Conservation (phyloP, 2,888 invertebrate species). For the Morpho deidamia region DNA sequence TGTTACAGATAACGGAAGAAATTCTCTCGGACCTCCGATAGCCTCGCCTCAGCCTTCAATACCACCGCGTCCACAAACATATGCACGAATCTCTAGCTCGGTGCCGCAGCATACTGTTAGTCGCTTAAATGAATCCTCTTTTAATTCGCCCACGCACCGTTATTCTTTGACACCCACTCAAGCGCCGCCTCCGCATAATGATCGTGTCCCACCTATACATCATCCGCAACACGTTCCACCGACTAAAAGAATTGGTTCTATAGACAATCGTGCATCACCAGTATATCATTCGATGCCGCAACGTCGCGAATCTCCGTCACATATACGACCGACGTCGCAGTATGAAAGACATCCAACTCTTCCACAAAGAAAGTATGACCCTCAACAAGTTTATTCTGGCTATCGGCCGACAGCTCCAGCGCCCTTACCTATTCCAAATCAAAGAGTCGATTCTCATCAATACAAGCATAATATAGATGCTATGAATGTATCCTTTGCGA, state of each 20-base stretch:
- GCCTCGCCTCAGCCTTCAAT: conserved; percentile 57
- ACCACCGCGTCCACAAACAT: conserved; percentile 59
- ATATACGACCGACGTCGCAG: conserved; percentile 45
- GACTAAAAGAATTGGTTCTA: conserved; percentile 43
- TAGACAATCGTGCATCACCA: conserved; percentile 49
- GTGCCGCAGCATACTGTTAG: conserved; percentile 56
- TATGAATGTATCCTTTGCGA: conserved; percentile 48
- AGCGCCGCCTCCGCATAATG: conserved; percentile 64
- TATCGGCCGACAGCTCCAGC: conserved; percentile 52
- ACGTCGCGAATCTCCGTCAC: conserved; percentile 57
- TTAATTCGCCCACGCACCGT: conserved; percentile 55
- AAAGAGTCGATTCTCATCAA: conserved; percentile 54
- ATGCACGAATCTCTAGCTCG: conserved; percentile 55
- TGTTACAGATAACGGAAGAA: conserved; percentile 47
- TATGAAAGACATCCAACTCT: conserved; percentile 57
- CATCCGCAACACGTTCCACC: conserved; percentile 52
- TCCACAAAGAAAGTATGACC: conserved; percentile 63
- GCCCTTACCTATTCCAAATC: conserved; percentile 50
- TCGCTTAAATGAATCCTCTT: conserved; percentile 53
- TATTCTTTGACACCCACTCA: conserved; percentile 48
- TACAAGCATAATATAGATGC: conserved; percentile 57
- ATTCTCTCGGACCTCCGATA: conserved; percentile 43
- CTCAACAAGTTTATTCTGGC: conserved; percentile 65
- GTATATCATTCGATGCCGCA: conserved; percentile 50
- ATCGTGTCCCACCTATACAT: conserved; percentile 70